Evolutionary conservation across 1,140 invertebrate genomes (phyloP), one percentile per base, ranked within the genome.

Genomic region (Zaprionus kolodkinae): DNA sequence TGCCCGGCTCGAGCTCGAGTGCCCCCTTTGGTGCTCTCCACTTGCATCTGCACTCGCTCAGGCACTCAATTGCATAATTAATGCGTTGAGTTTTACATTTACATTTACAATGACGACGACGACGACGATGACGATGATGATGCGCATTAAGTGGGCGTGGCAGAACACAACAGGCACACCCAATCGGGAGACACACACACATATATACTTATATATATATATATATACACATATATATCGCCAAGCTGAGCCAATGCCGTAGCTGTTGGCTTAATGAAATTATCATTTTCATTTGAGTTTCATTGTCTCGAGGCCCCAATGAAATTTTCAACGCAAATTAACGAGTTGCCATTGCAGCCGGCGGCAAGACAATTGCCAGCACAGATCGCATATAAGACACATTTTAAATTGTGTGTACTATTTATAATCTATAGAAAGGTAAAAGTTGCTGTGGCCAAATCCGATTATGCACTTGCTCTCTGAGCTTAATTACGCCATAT

Each of bases 51-150:
- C 38, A 57, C 43, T 36, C 54, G 40, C 30, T 55, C 36, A 45
- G 62, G 59, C 56, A 60, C 61, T 72, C 27, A 62, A 62, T 71
- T 84, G 80, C 67, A 87, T 87, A 88, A 88, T 88, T 84, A 89
- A 88, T 83, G 80, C 77, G 48, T 63, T 67, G 77, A 70, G 65
- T 77, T 88, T 84, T 84, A 85, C 80, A 86, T 85, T 85, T 75
- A 78, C 77, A 78, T 82, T 78, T 77, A 77, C 80, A 80, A 76
- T 72, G 72, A 72, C 80, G 82, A 82, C 78, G 73, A 65, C 61
- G 38, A 25, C 30, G 52, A 21, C 40, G 21, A 17, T 54, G 75
- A 67, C 65, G 77, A 66, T 60, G 68, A 56, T 76, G 69, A 77
- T 78, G 63, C 75, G 78, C 80, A 87, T 84, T 87, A 89, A 84